Conservation (phyloP, 2,113 vertebrate genomes). For the Eira barbara region DNA sequence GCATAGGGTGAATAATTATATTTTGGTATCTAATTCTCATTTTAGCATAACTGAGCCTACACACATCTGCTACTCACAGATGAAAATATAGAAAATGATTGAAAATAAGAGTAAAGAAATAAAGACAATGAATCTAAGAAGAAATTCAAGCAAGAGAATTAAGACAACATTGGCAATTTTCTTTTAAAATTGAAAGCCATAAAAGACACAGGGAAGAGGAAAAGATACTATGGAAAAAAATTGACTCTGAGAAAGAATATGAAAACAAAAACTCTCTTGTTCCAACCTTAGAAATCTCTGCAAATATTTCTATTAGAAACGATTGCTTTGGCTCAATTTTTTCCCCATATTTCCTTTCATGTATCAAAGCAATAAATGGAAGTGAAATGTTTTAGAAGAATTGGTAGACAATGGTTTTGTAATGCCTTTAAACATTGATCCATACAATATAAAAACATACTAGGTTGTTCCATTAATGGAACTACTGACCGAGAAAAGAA, state of each 20-base stretch:
- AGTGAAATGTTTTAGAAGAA: not conserved
- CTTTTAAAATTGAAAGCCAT: slow-evolving; percentile 35
- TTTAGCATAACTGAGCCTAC: slow-evolving; percentile 50
- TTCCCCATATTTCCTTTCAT: not conserved
- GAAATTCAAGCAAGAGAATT: slow-evolving; percentile 39
- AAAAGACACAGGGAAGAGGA: not conserved
- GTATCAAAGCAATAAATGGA: slow-evolving; percentile 7
- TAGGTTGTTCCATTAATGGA: not conserved
- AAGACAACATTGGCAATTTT: slow-evolving; percentile 9
- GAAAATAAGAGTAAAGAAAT: slow-evolving; percentile 48
- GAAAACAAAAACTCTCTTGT: not conserved
- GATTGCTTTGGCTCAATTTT: not conserved
- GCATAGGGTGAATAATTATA: slow-evolving; percentile 33
- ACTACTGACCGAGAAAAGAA: not conserved
- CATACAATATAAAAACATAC: not conserved
- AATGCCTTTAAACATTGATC: not conserved
- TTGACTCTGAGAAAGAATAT: not conserved
- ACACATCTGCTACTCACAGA: slow-evolving; percentile 48
- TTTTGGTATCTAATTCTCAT: slow-evolving; percentile 47
- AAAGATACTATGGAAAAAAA: not conserved
- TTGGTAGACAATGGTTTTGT: not conserved
- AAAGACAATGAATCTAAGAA: slow-evolving; percentile 31
- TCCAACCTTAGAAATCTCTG: not conserved
- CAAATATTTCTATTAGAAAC: not conserved
- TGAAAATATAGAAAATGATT: slow-evolving; percentile 51